Base-by-base conservation (phyloP, 2,888 invertebrate species). In the Drosophila acutilabella region DNA sequence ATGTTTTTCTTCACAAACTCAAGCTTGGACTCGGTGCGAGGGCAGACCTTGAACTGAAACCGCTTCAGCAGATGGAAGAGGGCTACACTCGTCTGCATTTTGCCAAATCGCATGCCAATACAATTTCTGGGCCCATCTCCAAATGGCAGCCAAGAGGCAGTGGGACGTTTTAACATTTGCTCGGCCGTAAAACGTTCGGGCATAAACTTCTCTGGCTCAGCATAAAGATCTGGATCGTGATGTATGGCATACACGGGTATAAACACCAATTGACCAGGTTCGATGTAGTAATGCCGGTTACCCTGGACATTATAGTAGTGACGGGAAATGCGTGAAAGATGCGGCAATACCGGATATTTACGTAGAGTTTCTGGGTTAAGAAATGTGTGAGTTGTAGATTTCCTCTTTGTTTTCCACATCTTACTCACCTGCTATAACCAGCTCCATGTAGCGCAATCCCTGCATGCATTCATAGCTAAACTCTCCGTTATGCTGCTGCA, bases 181-280 rank as follows among this genome's bases (percentile, higher is more conserved):
- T 94, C 94, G 5, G 93, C 91, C 0, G 92, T 85, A 81, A 95
- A 95, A 71, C 95, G 92, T 14, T 95, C 94, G 0, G 95, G 95
- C 38, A 94, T 93, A 51, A 95, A 95, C 53, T 92, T 93, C 3
- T 94, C 92, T 0, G 95, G 95, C 11, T 95, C 92, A 0, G 94
- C 94, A 72, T 94, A 95, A 74, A 94, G 91, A 1, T 93, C 91
- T 0, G 94, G 93, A 79, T 94, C 94, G 89, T 93, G 93, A 58
- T 95, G 95, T 71, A 95, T 93, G 3, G 93, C 93, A 73, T 93
- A 92, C 10, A 93, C 91, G 0, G 94, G 94, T 36, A 95, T 93
- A 2, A 94, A 88, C 0, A 94, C 87, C 70, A 93, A 83, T 0
- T 93, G 93, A 0, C 93, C 94, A 62, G 93, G 92, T 38, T 93